Evolutionary conservation across 2,888 invertebrate species (phyloP), one percentile per base, ranked within the genome.

Genomic region (Scaptomyza caliginosa): DNA sequence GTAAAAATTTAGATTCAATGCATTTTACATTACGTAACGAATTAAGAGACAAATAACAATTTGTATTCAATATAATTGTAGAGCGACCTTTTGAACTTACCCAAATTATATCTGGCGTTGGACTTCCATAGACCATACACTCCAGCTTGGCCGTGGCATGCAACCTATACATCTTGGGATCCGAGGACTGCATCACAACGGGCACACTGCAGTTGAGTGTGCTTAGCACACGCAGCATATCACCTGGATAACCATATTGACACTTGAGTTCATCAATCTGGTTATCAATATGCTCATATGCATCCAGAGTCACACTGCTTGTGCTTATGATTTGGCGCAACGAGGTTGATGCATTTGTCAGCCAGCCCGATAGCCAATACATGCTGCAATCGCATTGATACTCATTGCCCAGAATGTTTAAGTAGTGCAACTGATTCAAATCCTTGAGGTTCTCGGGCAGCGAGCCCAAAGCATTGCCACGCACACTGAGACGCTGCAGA

Each of bases 331-430:
- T 91, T 4, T 74, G 75, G 0, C 82, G 69, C 17, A 86, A 48
- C 3, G 82, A 71, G 0, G 70, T 80, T 23, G 64, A 78, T 10
- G 71, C 68, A 30, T 86, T 80, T 16, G 75, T 93, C 8, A 93
- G 93, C 94, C 94, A 95, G 11, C 92, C 89, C 1, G 92, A 90
- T 74, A 96, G 94, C 96, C 96, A 96, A 72, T 93, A 94, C 93
- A 96, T 95, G 46, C 95, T 94, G 87, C 97, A 97, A 90, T 97
- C 96, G 92, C 97, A 97, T 16, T 94, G 94, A 95, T 96, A 96
- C 24, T 94, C 95, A 90, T 97, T 97, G 57, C 94, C 93, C 30
- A 93, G 92, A 73, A 97, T 93, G 74, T 94, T 93, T 24, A 97
- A 90, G 67, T 93, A 93, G 75, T 93, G 92, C 54, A 97, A 91